These are phyloP conservation scores for Gallinago paraguaiae DNA, from an alignment of 2,113 vertebrate genomes.

Conservation along the genomic window DNA sequence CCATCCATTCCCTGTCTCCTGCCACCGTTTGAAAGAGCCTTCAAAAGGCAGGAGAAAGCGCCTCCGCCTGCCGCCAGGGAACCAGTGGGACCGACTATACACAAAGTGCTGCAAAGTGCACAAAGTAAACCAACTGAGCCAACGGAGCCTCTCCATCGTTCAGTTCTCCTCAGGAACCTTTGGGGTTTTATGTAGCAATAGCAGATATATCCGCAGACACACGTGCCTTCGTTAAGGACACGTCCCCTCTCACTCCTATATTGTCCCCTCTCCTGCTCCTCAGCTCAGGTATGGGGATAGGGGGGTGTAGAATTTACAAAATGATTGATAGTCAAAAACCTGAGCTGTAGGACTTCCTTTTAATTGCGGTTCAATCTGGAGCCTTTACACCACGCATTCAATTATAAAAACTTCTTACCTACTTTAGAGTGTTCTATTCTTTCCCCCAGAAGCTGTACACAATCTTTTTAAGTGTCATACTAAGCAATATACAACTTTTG, in stretches of 20 bases:
- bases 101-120: slow-evolving; percentile 66
- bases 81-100: slow-evolving; percentile 33
- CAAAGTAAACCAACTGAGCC: background rate
- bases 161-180: background rate
- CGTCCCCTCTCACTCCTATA: background rate
- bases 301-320: background rate
- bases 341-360: slow-evolving; percentile 36
- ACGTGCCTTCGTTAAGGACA: background rate
- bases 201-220: background rate
- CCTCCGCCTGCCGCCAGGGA: slow-evolving; percentile 26
- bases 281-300: background rate
- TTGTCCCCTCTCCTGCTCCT: background rate
- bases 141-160: fast-evolving
- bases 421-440: slow-evolving; percentile 50
- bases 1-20: background rate
- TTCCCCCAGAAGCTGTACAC: slow-evolving; percentile 56
- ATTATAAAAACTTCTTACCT: slow-evolving; percentile 64
- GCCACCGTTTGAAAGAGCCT: background rate
- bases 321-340: slow-evolving; percentile 29
- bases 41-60: background rate
- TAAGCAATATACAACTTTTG: slow-evolving; percentile 69
- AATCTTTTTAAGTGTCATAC: slow-evolving; percentile 54
- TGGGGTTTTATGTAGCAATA: background rate
- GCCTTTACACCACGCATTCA: slow-evolving; percentile 53
- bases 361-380: slow-evolving; percentile 63